These are phyloP conservation scores for Pluvianellus socialis DNA, from an alignment of 2,113 vertebrate species.

Conservation along the genomic window DNA sequence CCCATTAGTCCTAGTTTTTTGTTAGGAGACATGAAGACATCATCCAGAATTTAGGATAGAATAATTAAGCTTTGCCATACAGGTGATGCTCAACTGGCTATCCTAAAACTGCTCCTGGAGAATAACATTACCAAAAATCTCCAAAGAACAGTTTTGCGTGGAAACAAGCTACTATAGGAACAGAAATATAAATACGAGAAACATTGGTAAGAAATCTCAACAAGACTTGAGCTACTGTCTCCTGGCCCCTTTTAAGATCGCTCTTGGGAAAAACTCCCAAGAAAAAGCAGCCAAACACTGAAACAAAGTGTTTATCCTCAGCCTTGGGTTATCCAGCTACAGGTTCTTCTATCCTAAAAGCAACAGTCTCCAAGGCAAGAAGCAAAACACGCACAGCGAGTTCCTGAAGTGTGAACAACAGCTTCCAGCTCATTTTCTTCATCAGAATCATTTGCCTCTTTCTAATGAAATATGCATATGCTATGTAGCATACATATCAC, in stretches of 20 bases:
- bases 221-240: neutral
- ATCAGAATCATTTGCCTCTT: neutral
- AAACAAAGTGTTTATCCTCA: neutral
- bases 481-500: neutral
- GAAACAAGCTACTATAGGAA: neutral
- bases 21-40: neutral
- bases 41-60: neutral
- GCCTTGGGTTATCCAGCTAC: neutral
- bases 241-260: neutral
- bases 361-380: neutral
- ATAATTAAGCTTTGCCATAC: neutral
- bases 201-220: neutral
- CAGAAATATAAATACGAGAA: neutral
- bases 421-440: neutral
- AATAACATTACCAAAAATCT: neutral
- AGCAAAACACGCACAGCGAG: neutral
- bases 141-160: neutral
- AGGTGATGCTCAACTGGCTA: neutral
- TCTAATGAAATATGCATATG: neutral
- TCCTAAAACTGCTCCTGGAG: neutral
- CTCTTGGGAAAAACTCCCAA: neutral
- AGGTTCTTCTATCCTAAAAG: neutral
- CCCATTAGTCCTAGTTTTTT: neutral
- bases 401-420: neutral
- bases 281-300: neutral